phyloP scores from a whole-genome alignment of 2,888 invertebrate genomes.

The Ennomos quercinarius region DNA sequence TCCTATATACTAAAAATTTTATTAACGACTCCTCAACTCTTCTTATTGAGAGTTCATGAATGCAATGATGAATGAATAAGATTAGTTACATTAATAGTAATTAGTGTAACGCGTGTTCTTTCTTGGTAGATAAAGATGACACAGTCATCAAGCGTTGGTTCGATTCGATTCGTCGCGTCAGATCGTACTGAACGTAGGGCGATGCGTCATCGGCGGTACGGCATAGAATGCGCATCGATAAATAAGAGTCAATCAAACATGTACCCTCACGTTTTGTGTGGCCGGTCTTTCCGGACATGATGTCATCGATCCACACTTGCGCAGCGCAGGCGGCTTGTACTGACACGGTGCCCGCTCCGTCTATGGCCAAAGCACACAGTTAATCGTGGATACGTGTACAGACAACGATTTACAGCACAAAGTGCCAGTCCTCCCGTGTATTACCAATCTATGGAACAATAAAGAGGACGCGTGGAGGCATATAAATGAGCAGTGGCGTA shows the following conservation, averaged over 20 bases:
- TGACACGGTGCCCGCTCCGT: conserved; percentile 65
- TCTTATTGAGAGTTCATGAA: conserved; percentile 21
- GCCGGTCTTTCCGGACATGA: conserved; percentile 79
- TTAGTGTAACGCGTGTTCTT: conserved; percentile 23
- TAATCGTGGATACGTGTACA: conserved; percentile 82
- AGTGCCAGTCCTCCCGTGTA: conserved; percentile 84
- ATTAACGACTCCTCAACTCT: conserved; percentile 7
- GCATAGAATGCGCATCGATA: conserved; percentile 56
- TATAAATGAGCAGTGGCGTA: conserved; percentile 80
- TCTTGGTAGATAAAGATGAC: conserved; percentile 16
- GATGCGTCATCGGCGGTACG: conserved; percentile 65
- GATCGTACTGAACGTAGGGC: conserved; percentile 40
- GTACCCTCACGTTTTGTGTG: conserved; percentile 78
- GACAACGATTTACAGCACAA: conserved; percentile 84
- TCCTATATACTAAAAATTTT: conserved; percentile 6
- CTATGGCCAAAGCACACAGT: conserved; percentile 72
- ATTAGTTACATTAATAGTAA: conserved; percentile 8
- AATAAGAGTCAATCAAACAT: conserved; percentile 63
- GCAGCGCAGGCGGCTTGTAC: conserved; percentile 69
- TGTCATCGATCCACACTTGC: conserved; percentile 75
- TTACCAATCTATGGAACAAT: conserved; percentile 85
- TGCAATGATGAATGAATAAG: conserved; percentile 19
- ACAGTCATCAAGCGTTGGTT: conserved; percentile 13
- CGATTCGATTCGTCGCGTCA: conserved; percentile 22
- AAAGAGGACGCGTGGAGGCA: conserved; percentile 76